Percentiles rank a stretch among this genome's conserved stretches.
Evolutionary conservation across 2,797 vertebrate species (phyloP).

Genomic region (Sebastolobus alascanus): DNA sequence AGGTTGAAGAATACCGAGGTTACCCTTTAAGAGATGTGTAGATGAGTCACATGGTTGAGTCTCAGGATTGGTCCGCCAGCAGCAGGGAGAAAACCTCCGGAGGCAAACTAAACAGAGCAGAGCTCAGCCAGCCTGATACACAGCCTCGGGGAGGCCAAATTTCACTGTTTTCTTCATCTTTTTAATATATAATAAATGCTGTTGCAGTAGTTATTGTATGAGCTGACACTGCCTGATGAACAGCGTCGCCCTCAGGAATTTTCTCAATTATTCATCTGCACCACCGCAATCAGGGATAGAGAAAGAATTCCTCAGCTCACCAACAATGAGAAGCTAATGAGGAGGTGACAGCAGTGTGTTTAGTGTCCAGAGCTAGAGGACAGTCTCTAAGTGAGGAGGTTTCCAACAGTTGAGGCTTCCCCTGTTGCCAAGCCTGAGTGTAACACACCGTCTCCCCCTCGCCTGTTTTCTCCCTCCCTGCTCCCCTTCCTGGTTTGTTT

Average conservation of each 20-base stretch:
- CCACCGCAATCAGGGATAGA: conserved; percentile 21
- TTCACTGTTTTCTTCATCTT: conserved; percentile 42
- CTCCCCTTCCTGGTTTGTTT: conserved; percentile 11
- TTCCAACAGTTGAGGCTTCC: conserved; percentile 47
- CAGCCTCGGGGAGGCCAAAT: conserved; percentile 40
- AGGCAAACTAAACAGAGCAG: conserved; percentile 37
- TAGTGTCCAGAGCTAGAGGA: conserved; percentile 33
- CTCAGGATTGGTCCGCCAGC: conserved; percentile 3
- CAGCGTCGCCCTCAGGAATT: conserved; percentile 46
- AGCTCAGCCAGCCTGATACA: conserved; percentile 41
- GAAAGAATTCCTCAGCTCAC: conserved; percentile 31
- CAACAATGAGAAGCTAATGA: conserved; percentile 42
- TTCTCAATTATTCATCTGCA: conserved; percentile 53
- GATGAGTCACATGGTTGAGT: conserved; percentile 37
- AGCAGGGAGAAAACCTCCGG: conserved; percentile 40
- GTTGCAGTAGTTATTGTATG: conserved; percentile 29
- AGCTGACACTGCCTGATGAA: conserved; percentile 48
- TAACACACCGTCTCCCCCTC: conserved; percentile 53
- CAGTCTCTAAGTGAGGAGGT: conserved; percentile 32
- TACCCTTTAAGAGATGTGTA: conserved; percentile 28
- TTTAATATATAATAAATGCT: conserved; percentile 31
- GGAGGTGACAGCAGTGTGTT: conserved; percentile 37
- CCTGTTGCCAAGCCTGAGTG: conserved; percentile 36
- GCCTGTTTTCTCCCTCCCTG: conserved; percentile 38
- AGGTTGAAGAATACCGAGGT: too few relatives aligned